Evolutionary conservation across 2,113 vertebrate genomes (phyloP), one percentile per base, ranked within the genome.

Genomic region (Salvator merianae): DNA sequence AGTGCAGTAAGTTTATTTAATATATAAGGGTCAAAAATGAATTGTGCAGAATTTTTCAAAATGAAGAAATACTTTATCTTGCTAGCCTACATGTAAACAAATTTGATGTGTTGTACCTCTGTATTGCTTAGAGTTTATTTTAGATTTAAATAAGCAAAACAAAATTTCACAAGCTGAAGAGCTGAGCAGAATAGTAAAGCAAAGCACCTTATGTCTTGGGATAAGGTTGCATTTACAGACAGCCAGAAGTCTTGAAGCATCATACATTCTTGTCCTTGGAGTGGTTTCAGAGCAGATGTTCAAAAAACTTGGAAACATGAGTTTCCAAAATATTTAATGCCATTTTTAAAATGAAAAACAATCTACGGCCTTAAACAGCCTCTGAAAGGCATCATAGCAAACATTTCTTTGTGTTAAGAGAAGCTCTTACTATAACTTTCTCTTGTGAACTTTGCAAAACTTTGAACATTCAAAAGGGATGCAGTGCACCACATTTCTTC

Each of bases 321-420:
- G 0, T 72, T 59, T 68, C 73, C 75, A 47, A 75, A 86, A 81
- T 69, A 59, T 81, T 81, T 69, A 68, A 81, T 40, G 71, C 43
- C 68, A 32, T 85, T 80, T 85, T 84, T 69, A 24, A 77, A 34
- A 36, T 2, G 30, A 79, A 38, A 0, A 53, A 81, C 81, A 84
- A 69, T 69, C 0, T 40, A 69, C 74, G 47, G 12, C 53, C 4
- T 83, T 36, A 69, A 83, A 81, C 65, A 10, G 1, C 2, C 8
- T 28, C 6, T 86, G 30, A 88, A 86, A 71, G 84, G 69, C 76
- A 86, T 84, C 3, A 75, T 26, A 86, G 71, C 83, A 73, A 85
- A 69, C 62, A 69, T 55, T 68, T 66, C 1, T 62, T 73, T 80
- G 32, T 78, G 3, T 28, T 12, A 2, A 81, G 65, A 7, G 0